Conservation (phyloP, 1,140 invertebrate genomes). For the Adelges cooleyi region DNA sequence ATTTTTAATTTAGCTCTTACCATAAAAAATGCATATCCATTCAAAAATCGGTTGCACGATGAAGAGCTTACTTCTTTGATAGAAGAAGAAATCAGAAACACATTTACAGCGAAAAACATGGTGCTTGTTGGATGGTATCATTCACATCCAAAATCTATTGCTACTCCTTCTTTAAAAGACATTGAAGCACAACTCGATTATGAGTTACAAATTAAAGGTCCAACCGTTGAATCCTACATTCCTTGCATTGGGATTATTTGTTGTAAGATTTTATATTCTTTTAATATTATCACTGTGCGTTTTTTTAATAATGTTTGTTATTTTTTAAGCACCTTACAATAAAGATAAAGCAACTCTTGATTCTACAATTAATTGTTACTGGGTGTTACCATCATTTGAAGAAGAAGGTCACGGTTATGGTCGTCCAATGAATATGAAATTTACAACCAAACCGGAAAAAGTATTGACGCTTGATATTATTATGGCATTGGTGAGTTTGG, state of each 20-base stretch:
- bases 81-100: constrained; percentile 67
- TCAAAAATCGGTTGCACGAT: constrained; percentile 67
- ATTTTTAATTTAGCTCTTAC: constrained; percentile 69
- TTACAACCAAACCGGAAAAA: constrained; percentile 68
- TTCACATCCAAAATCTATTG: constrained; percentile 79
- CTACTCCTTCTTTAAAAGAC: constrained; percentile 78
- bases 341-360: constrained; percentile 61
- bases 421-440: constrained; percentile 76
- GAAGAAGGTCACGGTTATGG: constrained; percentile 81
- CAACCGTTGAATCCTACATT: constrained; percentile 74
- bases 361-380: constrained; percentile 74
- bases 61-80: constrained; percentile 56
- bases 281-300: too few relatives aligned
- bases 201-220: constrained; percentile 86
- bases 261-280: constrained; percentile 48
- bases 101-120: constrained; percentile 67
- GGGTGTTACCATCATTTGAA: constrained; percentile 89
- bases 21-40: constrained; percentile 81
- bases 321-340: constrained; percentile 70
- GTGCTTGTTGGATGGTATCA: constrained; percentile 91
- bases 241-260: constrained; percentile 88
- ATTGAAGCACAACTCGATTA: constrained; percentile 87
- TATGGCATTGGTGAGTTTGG: constrained; percentile 58
- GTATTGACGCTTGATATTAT: constrained; percentile 69
- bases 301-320: too few relatives aligned